A percentile compares a stretch with the other conserved stretches of the same genome.
Conservation (phyloP, 92 coral and sea anemone species). For the Parazoanthus darwini region DNA sequence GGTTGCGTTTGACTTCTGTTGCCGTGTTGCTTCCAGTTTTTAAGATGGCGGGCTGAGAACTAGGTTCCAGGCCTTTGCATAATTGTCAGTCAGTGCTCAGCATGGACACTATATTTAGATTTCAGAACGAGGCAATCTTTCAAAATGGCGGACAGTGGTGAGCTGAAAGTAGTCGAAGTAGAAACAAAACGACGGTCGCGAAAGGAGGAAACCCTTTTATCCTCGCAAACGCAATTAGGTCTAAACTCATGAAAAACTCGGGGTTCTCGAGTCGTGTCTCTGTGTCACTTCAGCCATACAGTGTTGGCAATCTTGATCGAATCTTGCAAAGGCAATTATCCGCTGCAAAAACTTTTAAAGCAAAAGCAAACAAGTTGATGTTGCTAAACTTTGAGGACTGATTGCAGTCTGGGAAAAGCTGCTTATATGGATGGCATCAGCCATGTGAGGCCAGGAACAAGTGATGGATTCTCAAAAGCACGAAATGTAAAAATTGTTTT, state of each 20-base stretch:
- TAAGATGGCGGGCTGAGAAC: no score
- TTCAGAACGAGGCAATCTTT: conserved; percentile 18
- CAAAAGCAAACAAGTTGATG: conserved; percentile 1
- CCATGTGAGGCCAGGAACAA: conserved; percentile 36
- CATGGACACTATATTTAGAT: neutral
- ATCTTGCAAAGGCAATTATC: conserved; percentile 1
- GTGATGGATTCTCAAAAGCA: conserved; percentile 35
- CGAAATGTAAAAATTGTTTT: conserved; percentile 24
- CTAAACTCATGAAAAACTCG: neutral
- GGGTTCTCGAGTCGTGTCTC: conserved; percentile 21
- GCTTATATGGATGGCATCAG: conserved; percentile 24
- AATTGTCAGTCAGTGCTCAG: neutral
- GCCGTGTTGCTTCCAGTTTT: no score
- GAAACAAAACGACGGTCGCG: conserved; percentile 8
- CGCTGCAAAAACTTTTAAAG: neutral
- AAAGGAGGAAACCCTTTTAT: conserved; percentile 2
- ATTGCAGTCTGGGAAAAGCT: conserved; percentile 45
- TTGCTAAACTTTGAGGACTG: conserved; percentile 38
- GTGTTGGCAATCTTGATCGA: conserved; percentile 23
- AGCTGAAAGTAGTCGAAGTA: neutral
- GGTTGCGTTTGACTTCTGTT: no score
- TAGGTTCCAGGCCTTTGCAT: neutral
- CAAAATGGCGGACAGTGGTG: conserved; percentile 21
- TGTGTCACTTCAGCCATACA: conserved; percentile 40
- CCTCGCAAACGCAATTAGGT: neutral